Conservation (phyloP, 2,888 invertebrate genomes). For the Folsomia manolachei region DNA sequence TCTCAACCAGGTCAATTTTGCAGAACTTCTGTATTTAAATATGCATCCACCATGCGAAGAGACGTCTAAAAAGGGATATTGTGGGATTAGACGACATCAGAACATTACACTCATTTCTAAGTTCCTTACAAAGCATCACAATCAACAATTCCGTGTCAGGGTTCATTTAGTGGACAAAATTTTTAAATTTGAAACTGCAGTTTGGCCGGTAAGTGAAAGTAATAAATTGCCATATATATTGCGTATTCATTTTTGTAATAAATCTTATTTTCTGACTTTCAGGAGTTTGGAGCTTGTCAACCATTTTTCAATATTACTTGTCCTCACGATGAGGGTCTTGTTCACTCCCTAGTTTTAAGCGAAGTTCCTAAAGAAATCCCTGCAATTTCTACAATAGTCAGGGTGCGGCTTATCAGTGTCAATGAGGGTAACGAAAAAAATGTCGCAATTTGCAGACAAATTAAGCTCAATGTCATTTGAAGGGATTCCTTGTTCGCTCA, state of each 20-base stretch:
- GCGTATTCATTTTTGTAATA: too few relatives aligned
- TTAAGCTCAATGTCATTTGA: slow-evolving; percentile 22
- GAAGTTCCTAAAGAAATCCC: slow-evolving; percentile 27
- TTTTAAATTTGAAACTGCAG: slow-evolving; percentile 26
- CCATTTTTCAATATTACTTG: slow-evolving; percentile 30
- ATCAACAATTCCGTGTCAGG: slow-evolving; percentile 18
- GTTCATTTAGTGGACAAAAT: slow-evolving; percentile 23
- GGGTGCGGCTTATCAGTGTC: slow-evolving; percentile 24
- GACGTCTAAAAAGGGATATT: slow-evolving; percentile 20
- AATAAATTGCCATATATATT: too few relatives aligned
- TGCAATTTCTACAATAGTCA: slow-evolving; percentile 26
- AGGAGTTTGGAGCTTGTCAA: slow-evolving; percentile 31
- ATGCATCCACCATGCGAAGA: slow-evolving; percentile 29
- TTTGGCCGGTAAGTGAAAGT: slow-evolving; percentile 34
- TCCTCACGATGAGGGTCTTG: slow-evolving; percentile 27
- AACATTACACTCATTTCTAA: slow-evolving; percentile 26
- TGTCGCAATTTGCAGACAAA: slow-evolving; percentile 28
- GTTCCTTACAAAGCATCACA: slow-evolving; percentile 22
- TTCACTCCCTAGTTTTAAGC: slow-evolving; percentile 24
- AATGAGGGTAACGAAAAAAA: slow-evolving; percentile 18
- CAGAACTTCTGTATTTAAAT: slow-evolving; percentile 23
- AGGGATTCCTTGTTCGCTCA: too few relatives aligned
- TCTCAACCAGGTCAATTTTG: slow-evolving; percentile 22
- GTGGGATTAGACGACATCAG: slow-evolving; percentile 29
- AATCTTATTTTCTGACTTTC: slow-evolving; percentile 14